Evolutionary conservation across 1,140 invertebrate species (phyloP).

Genomic region (Brachionus koreanus): DNA sequence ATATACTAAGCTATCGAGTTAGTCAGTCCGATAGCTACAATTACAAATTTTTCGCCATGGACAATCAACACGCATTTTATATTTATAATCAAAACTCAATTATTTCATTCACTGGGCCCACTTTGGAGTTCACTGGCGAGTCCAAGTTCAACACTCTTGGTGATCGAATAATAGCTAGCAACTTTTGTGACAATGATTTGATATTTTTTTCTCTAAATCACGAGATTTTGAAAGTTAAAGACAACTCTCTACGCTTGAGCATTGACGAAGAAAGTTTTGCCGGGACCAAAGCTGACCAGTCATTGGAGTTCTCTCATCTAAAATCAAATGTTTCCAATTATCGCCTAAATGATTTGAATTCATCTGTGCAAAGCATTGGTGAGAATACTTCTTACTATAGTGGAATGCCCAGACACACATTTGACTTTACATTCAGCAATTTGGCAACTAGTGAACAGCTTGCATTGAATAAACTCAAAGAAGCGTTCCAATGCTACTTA

Average conservation of each 20-base stretch:
- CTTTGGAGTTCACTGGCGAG: constrained; percentile 30
- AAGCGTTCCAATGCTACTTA: constrained; percentile 32
- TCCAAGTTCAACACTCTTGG: constrained; percentile 34
- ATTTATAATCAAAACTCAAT: constrained; percentile 5
- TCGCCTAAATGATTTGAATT: constrained; percentile 4
- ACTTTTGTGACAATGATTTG: constrained; percentile 28
- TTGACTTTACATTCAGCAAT: constrained; percentile 39
- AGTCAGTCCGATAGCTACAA: background rate
- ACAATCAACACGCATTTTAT: constrained; percentile 38
- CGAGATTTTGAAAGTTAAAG: constrained; percentile 28
- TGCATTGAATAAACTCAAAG: constrained; percentile 6
- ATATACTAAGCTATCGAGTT: background rate
- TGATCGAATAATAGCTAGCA: constrained; percentile 34
- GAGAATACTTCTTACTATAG: background rate
- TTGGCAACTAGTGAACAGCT: background rate
- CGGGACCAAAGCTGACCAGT: background rate
- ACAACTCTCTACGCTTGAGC: constrained; percentile 19
- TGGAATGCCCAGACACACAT: background rate
- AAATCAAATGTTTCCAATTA: background rate
- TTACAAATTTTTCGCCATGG: constrained; percentile 14
- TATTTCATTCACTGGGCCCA: constrained; percentile 36
- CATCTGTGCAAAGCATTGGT: constrained; percentile 1
- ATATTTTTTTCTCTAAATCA: constrained; percentile 39
- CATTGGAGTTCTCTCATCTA: background rate
- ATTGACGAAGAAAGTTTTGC: constrained; percentile 30